phyloP scores from a whole-genome alignment of 2,888 invertebrate species.

The Noctua janthe region DNA sequence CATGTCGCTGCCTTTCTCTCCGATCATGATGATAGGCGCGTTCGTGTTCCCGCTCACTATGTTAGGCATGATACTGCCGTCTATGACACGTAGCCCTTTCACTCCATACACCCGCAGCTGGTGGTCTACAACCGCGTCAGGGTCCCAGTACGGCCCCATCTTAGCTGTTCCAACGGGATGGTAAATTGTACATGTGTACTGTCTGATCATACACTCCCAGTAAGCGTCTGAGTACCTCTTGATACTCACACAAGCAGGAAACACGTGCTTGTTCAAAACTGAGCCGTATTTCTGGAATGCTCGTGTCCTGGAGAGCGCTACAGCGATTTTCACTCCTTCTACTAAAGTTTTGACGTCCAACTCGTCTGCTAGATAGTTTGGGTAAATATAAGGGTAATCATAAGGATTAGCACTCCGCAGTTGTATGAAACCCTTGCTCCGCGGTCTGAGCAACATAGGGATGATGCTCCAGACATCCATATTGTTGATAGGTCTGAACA shows the following conservation, averaged over 20 bases:
- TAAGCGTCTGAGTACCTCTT: conserved; percentile 93
- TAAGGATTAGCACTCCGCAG: conserved; percentile 95
- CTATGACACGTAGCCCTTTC: conserved; percentile 94
- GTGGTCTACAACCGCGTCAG: conserved; percentile 95
- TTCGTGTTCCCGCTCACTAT: conserved; percentile 96
- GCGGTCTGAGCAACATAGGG: conserved; percentile 95
- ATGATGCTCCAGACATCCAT: conserved; percentile 96
- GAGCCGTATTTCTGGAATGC: conserved; percentile 94
- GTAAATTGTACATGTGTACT: conserved; percentile 95
- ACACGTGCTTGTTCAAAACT: conserved; percentile 92
- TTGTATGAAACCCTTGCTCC: conserved; percentile 95
- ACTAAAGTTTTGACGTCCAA: conserved; percentile 94
- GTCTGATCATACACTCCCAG: conserved; percentile 96
- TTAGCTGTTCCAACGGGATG: conserved; percentile 97
- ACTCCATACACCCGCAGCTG: conserved; percentile 95
- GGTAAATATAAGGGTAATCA: conserved; percentile 97
- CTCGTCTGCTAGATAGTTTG: conserved; percentile 96
- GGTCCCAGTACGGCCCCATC: conserved; percentile 97
- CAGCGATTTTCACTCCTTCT: conserved; percentile 96
- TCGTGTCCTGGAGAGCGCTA: conserved; percentile 94
- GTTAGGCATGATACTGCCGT: conserved; percentile 96
- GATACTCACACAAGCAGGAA: conserved; percentile 94
- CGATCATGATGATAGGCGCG: conserved; percentile 97
- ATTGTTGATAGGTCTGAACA: conserved; percentile 94
- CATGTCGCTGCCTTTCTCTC: conserved; percentile 96